Conservation (phyloP, 2,888 invertebrate genomes). For the Drosophila birchii region DNA sequence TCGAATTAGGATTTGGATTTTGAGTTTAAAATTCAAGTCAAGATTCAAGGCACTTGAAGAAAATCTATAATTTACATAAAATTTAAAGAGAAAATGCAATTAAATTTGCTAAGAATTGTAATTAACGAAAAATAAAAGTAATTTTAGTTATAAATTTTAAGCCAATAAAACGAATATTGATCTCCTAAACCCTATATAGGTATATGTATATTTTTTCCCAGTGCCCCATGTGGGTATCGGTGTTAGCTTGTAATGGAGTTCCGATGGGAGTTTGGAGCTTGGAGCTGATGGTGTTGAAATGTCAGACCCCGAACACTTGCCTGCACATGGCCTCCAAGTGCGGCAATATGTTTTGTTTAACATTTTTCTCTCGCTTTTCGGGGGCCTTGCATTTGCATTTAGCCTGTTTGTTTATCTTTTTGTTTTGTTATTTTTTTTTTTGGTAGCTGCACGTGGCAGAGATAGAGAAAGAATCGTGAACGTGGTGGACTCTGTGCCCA, state of each 20-base stretch:
- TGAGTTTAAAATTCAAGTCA: conserved; percentile 36
- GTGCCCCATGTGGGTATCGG: not conserved
- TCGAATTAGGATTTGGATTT: conserved; percentile 36
- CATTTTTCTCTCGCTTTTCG: conserved; percentile 58
- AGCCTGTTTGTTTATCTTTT: conserved; percentile 40
- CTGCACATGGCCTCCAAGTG: conserved; percentile 74
- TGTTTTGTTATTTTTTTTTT: not conserved
- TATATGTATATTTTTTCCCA: not conserved
- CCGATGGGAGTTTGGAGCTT: not conserved
- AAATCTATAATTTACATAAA: not conserved
- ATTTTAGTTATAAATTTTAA: no score
- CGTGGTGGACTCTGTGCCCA: conserved; percentile 39
- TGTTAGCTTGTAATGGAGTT: not conserved
- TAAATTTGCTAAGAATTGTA: not conserved
- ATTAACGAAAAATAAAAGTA: no score
- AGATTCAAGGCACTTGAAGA: not conserved
- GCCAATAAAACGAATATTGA: no score
- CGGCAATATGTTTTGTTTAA: conserved; percentile 80
- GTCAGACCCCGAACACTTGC: conserved; percentile 69
- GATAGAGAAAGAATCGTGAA: not conserved
- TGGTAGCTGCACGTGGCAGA: conserved; percentile 19
- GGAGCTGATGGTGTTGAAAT: conserved; percentile 69
- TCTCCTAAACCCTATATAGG: not conserved
- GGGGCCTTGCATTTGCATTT: conserved; percentile 46
- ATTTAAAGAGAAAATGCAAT: not conserved